A percentile compares a stretch with the other conserved stretches of the same genome.
Conservation (phyloP, 2,888 invertebrate genomes). For the Netelia inedita region DNA sequence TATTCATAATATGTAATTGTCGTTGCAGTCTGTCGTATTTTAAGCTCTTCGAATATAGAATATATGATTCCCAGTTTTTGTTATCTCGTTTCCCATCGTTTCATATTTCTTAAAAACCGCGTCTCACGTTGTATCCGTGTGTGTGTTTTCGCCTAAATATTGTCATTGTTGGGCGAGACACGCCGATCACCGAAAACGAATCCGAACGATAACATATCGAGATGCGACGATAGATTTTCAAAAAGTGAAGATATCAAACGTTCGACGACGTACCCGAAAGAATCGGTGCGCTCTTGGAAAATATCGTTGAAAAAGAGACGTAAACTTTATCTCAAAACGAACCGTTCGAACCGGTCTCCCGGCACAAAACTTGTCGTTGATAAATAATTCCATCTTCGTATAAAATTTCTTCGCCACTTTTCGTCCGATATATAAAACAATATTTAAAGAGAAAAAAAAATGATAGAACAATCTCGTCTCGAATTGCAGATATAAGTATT, state of each 20-base stretch:
- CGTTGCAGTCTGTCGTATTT: constrained; percentile 80
- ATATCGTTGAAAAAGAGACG: constrained; percentile 15
- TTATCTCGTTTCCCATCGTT: constrained; percentile 60
- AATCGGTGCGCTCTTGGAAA: constrained; percentile 9
- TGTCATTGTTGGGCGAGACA: constrained; percentile 77
- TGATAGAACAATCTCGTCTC: constrained; percentile 65
- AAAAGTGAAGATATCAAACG: constrained; percentile 10
- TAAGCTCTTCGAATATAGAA: constrained; percentile 80
- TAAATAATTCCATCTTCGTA: constrained; percentile 55
- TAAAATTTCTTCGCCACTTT: constrained; percentile 41
- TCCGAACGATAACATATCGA: constrained; percentile 17
- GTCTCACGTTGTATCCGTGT: constrained; percentile 23
- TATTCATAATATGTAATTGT: constrained; percentile 76
- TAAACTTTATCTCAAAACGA: constrained; percentile 38
- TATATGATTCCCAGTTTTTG: constrained; percentile 67
- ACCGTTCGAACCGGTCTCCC: constrained; percentile 28
- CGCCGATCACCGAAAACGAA: constrained; percentile 13
- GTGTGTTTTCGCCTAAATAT: constrained; percentile 74
- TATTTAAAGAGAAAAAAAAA: constrained; percentile 67
- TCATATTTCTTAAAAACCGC: constrained; percentile 64
- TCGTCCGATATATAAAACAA: constrained; percentile 41
- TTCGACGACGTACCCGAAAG: not conserved
- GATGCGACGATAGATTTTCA: not conserved
- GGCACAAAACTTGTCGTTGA: constrained; percentile 39
- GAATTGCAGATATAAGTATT: constrained; percentile 74